phyloP scores from a whole-genome alignment of 2,113 vertebrate species.

The Rallus limicola region DNA sequence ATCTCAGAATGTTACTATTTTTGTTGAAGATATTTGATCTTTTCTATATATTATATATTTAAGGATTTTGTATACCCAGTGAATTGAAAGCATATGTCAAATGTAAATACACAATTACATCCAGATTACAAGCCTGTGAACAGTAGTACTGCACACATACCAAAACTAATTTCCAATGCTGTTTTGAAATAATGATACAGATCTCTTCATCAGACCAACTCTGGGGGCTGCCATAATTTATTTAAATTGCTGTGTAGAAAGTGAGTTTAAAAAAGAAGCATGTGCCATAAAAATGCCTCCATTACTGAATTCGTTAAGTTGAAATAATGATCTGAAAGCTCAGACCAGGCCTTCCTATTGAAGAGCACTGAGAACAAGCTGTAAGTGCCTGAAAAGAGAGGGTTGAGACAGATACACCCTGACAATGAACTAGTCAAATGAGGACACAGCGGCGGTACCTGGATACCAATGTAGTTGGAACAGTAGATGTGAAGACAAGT shows the following conservation, averaged over 20 bases:
- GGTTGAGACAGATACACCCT: not conserved
- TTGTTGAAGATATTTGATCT: not conserved
- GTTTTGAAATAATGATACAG: not conserved
- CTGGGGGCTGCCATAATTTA: not conserved
- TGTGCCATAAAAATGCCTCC: not conserved
- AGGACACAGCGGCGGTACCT: not conserved
- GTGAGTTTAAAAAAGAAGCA: not conserved
- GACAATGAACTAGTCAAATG: not conserved
- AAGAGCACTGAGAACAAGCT: not conserved
- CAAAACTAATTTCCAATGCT: not conserved
- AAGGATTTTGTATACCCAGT: slow-evolving; percentile 13
- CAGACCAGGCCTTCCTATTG: not conserved
- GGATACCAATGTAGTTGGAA: not conserved
- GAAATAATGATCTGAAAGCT: not conserved
- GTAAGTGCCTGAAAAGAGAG: not conserved
- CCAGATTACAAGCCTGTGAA: not conserved
- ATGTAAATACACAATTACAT: not conserved
- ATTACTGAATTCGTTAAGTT: not conserved
- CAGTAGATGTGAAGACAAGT: not conserved
- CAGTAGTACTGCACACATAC: slow-evolving; percentile 8
- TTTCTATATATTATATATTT: not conserved
- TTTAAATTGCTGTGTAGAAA: not conserved
- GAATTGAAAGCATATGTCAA: slow-evolving; percentile 8
- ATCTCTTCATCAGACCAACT: not conserved
- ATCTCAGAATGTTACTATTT: not conserved